Evolutionary conservation across 2,888 invertebrate genomes (phyloP).

Genomic region (Beris chalybata): DNA sequence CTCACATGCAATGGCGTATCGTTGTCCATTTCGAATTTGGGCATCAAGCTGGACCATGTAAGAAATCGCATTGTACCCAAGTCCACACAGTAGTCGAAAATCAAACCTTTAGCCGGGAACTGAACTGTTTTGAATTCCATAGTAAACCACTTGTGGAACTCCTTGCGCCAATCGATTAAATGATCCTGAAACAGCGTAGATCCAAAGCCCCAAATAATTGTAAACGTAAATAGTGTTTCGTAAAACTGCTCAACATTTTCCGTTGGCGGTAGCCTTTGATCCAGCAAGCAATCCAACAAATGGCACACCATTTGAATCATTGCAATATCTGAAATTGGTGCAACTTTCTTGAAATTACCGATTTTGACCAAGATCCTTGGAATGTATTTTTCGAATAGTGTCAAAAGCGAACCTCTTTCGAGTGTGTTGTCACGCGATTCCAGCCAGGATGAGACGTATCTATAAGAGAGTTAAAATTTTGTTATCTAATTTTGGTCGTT

Average conservation of each 20-base stretch:
- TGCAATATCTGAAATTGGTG: conserved; percentile 87
- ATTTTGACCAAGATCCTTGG: conserved; percentile 80
- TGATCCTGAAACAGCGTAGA: conserved; percentile 89
- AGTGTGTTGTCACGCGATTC: conserved; percentile 73
- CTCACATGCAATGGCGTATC: conserved; percentile 83
- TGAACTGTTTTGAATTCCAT: conserved; percentile 91
- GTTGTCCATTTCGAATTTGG: conserved; percentile 76
- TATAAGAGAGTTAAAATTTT: conserved; percentile 46
- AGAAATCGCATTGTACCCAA: conserved; percentile 79
- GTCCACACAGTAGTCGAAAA: conserved; percentile 91
- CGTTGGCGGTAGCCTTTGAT: conserved; percentile 67
- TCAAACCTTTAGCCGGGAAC: conserved; percentile 79
- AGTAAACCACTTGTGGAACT: conserved; percentile 95
- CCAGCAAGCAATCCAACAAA: conserved; percentile 80
- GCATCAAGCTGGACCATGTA: conserved; percentile 83
- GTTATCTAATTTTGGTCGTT: neutral
- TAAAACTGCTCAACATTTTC: conserved; percentile 59
- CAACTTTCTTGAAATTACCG: conserved; percentile 82
- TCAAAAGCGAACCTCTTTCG: conserved; percentile 79
- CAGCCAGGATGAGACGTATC: conserved; percentile 89
- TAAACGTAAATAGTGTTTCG: conserved; percentile 91
- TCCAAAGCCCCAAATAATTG: conserved; percentile 92
- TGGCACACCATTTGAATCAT: conserved; percentile 89
- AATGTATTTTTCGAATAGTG: conserved; percentile 93
- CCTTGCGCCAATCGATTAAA: conserved; percentile 86